Evolutionary conservation across 2,113 vertebrate species (phyloP).

Genomic region (Pedionomus torquatus): DNA sequence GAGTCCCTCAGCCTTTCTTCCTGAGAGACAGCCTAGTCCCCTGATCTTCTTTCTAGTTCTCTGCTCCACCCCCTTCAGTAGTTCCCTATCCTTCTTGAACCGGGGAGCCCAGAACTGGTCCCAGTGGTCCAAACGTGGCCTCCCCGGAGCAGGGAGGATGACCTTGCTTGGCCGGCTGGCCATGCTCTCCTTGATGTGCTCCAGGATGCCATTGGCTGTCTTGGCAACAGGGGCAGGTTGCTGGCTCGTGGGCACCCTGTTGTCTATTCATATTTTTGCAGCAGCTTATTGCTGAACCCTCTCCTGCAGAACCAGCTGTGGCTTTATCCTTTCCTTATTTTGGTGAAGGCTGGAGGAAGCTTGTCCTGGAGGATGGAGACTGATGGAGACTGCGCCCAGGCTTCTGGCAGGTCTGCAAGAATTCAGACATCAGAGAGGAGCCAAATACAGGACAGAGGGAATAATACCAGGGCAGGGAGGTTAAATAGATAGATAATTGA

Average conservation of each 20-base stretch:
- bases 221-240: no score
- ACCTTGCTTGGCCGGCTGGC: no score
- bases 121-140: no score
- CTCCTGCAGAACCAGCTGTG: not conserved
- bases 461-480: not conserved
- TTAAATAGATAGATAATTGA: conserved; percentile 19
- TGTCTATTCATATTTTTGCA: not conserved
- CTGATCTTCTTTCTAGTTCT: no score
- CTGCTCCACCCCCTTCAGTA: no score
- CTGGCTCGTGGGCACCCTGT: not conserved
- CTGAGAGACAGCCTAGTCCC: no score
- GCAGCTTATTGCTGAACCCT: not conserved
- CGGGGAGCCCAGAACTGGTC: no score
- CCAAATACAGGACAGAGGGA: not conserved
- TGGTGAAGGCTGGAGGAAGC: not conserved
- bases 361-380: not conserved
- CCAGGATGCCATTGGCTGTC: no score
- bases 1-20: no score
- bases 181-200: no score
- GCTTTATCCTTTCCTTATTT: not conserved
- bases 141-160: no score
- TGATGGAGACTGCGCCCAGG: not conserved
- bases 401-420: not conserved
- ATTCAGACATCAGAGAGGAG: not conserved
- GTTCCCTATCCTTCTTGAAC: no score